Evolutionary conservation across 2,888 invertebrate genomes (phyloP).

Genomic region (Heteromurus nitidus): DNA sequence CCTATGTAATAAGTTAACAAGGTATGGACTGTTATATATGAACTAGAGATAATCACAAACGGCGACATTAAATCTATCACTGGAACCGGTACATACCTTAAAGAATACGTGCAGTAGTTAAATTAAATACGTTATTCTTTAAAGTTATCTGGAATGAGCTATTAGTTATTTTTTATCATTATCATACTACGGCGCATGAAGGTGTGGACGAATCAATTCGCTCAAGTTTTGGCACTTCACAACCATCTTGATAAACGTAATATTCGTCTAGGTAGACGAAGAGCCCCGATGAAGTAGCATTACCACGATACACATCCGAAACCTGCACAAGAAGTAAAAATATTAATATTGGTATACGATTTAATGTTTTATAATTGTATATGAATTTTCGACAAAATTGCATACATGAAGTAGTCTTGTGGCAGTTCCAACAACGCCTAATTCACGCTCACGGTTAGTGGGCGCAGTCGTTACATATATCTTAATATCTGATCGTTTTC

Average conservation of each 20-base stretch:
- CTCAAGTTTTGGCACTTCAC: slow-evolving; percentile 19
- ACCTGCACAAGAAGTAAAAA: slow-evolving; percentile 6
- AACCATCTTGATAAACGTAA: slow-evolving; percentile 45
- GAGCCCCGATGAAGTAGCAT: slow-evolving; percentile 31
- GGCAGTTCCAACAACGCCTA: slow-evolving; percentile 23
- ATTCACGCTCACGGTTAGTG: slow-evolving; percentile 22
- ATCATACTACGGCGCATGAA: background rate
- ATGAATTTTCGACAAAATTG: background rate
- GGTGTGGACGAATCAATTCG: background rate
- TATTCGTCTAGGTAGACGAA: slow-evolving; percentile 40
- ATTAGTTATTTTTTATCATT: no score
- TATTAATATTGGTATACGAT: no score
- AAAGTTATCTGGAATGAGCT: no score
- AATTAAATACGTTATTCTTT: no score
- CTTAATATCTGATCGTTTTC: slow-evolving; percentile 34
- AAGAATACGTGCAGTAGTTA: no score
- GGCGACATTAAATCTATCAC: no score
- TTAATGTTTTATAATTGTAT: background rate
- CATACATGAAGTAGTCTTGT: slow-evolving; percentile 17
- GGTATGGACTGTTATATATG: no score
- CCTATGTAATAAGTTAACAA: no score
- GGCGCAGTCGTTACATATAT: slow-evolving; percentile 43
- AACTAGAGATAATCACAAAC: no score
- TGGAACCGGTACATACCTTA: no score
- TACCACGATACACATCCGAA: slow-evolving; percentile 30